Conservation (phyloP, 2,797 vertebrate genomes). For the Epinephelus coioides region DNA sequence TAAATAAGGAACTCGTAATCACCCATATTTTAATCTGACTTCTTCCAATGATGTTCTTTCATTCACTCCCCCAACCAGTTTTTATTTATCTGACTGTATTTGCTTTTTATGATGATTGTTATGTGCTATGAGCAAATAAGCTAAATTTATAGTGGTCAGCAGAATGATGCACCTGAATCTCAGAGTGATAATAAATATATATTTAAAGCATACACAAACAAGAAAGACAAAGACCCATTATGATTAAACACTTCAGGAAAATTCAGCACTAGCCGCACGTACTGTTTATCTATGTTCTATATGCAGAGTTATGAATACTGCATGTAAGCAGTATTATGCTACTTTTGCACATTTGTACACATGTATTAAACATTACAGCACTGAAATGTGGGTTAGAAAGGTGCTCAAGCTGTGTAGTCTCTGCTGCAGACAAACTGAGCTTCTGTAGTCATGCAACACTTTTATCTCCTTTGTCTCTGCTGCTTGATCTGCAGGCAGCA, state of each 20-base stretch:
- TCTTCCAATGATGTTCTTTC: too few species aligned
- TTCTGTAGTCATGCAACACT: slow-evolving; percentile 13
- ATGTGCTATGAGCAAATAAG: too few species aligned
- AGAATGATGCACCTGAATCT: neutral
- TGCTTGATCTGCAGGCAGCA: slow-evolving; percentile 6
- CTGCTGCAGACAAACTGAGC: slow-evolving; percentile 24
- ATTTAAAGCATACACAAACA: too few species aligned
- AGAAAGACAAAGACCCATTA: too few species aligned
- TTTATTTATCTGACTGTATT: too few species aligned
- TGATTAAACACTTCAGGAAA: neutral
- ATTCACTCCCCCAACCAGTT: too few species aligned
- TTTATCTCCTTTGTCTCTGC: slow-evolving; percentile 11
- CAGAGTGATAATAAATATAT: neutral
- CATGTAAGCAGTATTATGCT: neutral
- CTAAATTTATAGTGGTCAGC: neutral
- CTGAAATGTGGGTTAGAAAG: slow-evolving; percentile 23
- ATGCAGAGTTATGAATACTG: neutral
- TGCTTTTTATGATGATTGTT: too few species aligned
- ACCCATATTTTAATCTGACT: too few species aligned
- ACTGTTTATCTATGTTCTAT: neutral
- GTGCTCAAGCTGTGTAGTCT: slow-evolving; percentile 33
- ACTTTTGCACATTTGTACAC: neutral
- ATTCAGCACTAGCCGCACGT: neutral
- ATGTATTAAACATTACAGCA: slow-evolving; percentile 14
- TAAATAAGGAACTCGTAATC: too few species aligned